Percentiles rank a stretch among this genome's conserved stretches.
Evolutionary conservation across 2,113 vertebrate genomes (phyloP).

Genomic region (Mellivora capensis): DNA sequence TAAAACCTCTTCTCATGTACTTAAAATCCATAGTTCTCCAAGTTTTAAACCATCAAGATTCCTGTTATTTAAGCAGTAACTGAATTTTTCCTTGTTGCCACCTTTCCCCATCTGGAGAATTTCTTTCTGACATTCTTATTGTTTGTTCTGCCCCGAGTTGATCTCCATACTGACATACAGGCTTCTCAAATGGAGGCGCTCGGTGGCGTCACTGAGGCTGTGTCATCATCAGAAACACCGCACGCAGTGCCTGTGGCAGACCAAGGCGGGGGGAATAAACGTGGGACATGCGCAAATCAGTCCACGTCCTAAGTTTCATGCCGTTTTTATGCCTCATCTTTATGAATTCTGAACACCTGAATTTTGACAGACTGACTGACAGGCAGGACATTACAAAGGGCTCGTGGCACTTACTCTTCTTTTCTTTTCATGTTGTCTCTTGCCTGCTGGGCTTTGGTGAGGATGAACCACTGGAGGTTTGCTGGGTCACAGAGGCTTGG

Average conservation of each 20-base stretch:
- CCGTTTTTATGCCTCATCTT: neutral
- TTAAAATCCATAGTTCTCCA: neutral
- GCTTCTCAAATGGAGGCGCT: neutral
- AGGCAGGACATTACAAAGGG: neutral
- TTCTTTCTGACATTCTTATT: neutral
- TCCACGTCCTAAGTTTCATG: neutral
- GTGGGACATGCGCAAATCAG: neutral
- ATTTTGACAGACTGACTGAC: neutral
- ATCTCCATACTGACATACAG: no score
- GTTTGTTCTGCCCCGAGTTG: neutral
- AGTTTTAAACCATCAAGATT: neutral
- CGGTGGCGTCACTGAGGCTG: neutral
- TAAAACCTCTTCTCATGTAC: neutral
- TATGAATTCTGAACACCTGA: neutral
- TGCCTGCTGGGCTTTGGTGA: conserved; percentile 89
- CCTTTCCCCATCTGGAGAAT: neutral
- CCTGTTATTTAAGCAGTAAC: neutral
- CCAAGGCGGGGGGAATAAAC: neutral
- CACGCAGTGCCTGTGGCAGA: neutral
- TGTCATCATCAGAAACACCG: neutral
- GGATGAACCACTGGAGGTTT: conserved; percentile 90
- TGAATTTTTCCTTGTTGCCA: neutral
- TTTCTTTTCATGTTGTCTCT: conserved; percentile 84
- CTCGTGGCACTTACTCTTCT: conserved; percentile 85
- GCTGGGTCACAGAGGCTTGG: conserved; percentile 86